Percentiles rank a stretch among this genome's conserved stretches.
These are phyloP conservation scores for Condylostylus longicornis DNA, from an alignment of 1,140 invertebrate species.

Conservation along the genomic window DNA sequence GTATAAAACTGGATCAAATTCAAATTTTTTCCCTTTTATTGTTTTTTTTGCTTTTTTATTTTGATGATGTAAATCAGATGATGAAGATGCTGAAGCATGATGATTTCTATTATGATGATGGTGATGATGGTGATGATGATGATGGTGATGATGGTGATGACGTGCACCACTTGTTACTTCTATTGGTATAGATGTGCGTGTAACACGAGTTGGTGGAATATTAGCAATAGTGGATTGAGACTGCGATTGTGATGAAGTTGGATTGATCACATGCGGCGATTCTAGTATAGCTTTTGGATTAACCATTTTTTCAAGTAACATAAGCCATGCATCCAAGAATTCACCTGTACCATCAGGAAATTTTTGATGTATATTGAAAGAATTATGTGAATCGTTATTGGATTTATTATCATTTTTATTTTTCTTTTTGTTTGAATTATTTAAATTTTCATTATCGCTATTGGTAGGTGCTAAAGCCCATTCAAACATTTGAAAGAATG, in stretches of 20 bases:
- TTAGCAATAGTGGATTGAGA: no score
- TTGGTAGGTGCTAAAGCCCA: conserved; percentile 60
- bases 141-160: conserved; percentile 17
- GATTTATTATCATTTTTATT: conserved; percentile 14
- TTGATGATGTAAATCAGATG: no score
- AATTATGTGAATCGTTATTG: background rate
- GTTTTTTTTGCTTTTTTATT: no score
- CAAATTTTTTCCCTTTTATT: conserved; percentile 18
- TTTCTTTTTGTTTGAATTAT: conserved; percentile 17
- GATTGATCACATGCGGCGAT: conserved; percentile 59
- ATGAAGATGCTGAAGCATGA: no score
- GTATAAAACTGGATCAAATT: conserved; percentile 63
- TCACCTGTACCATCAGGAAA: conserved; percentile 54
- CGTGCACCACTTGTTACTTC: conserved; percentile 32
- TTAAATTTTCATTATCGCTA: conserved; percentile 26
- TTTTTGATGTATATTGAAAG: conserved; percentile 41
- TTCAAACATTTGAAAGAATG: conserved; percentile 66
- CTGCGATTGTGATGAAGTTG: no score
- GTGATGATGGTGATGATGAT: background rate
- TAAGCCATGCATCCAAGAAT: conserved; percentile 75
- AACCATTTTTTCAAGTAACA: conserved; percentile 74
- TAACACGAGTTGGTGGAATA: no score
- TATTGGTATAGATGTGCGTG: no score
- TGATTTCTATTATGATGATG: no score
- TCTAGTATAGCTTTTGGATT: conserved; percentile 74